Base-by-base conservation (phyloP, 1,140 invertebrate species). In the Dendrolimus punctatus region DNA sequence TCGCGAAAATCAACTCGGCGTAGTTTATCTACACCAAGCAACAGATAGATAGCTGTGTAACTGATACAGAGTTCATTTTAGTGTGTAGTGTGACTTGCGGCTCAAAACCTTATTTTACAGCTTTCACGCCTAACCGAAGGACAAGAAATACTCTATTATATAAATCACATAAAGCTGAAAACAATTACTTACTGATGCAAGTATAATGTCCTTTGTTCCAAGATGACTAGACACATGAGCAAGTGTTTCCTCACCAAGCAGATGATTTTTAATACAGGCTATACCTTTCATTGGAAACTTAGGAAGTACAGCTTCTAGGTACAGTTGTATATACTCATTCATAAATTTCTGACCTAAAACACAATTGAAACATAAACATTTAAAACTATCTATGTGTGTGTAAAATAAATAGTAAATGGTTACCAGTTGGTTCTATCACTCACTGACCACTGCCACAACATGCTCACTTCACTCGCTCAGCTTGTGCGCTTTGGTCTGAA, bases 141-240 rank as follows among this genome's bases (percentile, higher is more conserved):
- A 37, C 36, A 8, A 37, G 5, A 48, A 8, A 48, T 6, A 38
- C 6, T 7, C 6, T 10, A 36, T 46, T 23, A 46, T 46, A 46
- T 10, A 36, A 46, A 46, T 23, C 8, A 9, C 9, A 23, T 9
- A 46, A 46, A 10, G 8, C 9, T 4, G 6, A 10, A 1, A 10
- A 46, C 8, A 46, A 10, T 47, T 66, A 89, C 89, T 91, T 90
- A 95, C 94, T 53, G 87, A 77, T 62, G 90, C 90, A 49, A 95
- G 87, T 64, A 98, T 93, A 6, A 98, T 85, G 76, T 98, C 96
- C 74, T 90, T 93, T 37, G 92, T 90, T 10, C 96, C 96, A 62
- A 98, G 86, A 66, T 94, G 89, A 6, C 68, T 78, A 6, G 92
- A 91, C 42, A 96, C 89, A 75, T 94, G 77, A 6, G 93, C 88